These are phyloP conservation scores for Caenorhabditis sinica DNA, from an alignment of 2,888 invertebrate species.

Conservation along the genomic window DNA sequence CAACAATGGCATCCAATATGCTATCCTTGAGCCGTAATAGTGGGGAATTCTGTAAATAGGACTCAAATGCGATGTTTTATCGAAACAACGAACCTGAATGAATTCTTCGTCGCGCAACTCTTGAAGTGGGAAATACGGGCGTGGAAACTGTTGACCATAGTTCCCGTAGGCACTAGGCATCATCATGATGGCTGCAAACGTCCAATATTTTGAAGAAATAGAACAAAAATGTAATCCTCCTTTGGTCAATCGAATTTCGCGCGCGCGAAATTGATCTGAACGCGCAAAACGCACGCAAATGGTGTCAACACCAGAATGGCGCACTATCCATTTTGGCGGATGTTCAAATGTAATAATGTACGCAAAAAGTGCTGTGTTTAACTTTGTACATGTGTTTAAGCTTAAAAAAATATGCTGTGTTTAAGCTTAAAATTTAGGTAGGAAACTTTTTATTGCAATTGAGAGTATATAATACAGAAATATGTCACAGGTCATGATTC, in stretches of 20 bases:
- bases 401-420: too few relatives aligned
- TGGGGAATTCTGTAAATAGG: constrained; percentile 48
- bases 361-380: too few relatives aligned
- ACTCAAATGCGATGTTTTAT: neutral
- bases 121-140: constrained; percentile 6
- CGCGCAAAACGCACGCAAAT: constrained; percentile 5
- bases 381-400: too few relatives aligned
- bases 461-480: neutral
- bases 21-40: constrained; percentile 57
- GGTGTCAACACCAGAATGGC: neutral
- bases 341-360: neutral
- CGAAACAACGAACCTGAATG: constrained; percentile 5
- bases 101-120: constrained; percentile 26
- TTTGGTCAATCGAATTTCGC: constrained; percentile 18
- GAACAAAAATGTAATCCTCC: too few relatives aligned
- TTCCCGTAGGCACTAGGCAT: neutral
- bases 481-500: constrained; percentile 33
- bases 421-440: too few relatives aligned
- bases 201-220: neutral
- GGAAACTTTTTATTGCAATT: neutral
- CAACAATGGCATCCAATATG: constrained; percentile 57
- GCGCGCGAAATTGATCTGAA: neutral
- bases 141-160: neutral
- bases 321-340: neutral
- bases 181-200: neutral